These are phyloP conservation scores for Polyommatus iphigenia DNA, from an alignment of 2,888 invertebrate genomes.

Conservation along the genomic window DNA sequence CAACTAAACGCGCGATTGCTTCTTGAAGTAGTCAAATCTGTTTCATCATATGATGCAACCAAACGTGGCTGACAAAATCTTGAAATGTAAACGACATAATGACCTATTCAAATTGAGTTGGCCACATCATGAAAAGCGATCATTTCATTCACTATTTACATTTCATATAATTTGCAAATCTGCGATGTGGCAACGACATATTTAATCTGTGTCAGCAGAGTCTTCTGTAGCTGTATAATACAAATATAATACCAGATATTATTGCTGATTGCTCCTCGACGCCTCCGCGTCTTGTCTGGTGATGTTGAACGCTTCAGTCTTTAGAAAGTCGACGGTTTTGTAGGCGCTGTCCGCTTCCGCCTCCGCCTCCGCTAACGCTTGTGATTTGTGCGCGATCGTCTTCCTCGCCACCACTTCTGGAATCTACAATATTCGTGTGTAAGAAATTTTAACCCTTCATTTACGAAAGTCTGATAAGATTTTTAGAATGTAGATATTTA, in stretches of 20 bases:
- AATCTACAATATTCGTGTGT: slow-evolving; percentile 41
- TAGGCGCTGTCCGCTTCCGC: slow-evolving; percentile 83
- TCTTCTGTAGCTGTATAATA: background rate
- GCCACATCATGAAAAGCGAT: no score
- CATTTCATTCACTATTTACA: no score
- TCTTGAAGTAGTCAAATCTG: no score
- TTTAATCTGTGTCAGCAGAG: background rate
- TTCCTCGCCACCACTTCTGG: slow-evolving; percentile 45
- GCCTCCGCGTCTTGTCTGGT: slow-evolving; percentile 90
- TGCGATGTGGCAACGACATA: background rate
- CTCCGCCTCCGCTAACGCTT: slow-evolving; percentile 54
- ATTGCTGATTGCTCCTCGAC: slow-evolving; percentile 68
- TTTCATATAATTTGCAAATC: background rate
- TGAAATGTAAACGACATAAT: no score
- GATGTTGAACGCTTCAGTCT: slow-evolving; percentile 95
- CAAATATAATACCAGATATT: slow-evolving; percentile 32
- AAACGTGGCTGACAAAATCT: no score
- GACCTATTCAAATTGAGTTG: no score
- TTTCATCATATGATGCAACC: no score
- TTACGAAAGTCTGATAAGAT: background rate
- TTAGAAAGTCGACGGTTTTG: slow-evolving; percentile 95
- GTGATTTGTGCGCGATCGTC: slow-evolving; percentile 53
- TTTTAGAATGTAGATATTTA: no score
- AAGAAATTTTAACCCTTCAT: background rate
- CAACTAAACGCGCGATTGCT: no score